A percentile compares a stretch with the other conserved stretches of the same genome.
Conservation (phyloP, 2,797 vertebrate species). For the Leptoclinus maculatus region DNA sequence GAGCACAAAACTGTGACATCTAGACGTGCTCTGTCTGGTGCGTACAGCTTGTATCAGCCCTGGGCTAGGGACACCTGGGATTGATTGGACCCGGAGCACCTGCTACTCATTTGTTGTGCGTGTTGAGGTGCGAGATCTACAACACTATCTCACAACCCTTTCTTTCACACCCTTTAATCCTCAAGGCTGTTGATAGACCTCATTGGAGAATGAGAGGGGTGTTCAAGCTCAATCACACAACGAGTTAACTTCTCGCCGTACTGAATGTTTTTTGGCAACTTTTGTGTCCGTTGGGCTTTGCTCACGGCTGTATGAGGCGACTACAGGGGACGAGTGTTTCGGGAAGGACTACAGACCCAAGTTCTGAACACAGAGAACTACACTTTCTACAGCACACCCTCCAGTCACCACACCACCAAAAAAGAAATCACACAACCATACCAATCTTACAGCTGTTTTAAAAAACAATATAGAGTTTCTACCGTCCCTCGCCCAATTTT, state of each 20-base stretch:
- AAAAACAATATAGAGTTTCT: not conserved
- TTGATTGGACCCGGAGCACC: constrained; percentile 10
- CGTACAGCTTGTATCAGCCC: not conserved
- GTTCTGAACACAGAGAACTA: not conserved
- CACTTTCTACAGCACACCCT: not conserved
- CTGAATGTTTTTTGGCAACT: not conserved
- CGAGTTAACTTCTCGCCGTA: not conserved
- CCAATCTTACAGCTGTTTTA: not conserved
- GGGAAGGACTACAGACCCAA: not conserved
- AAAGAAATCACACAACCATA: not conserved
- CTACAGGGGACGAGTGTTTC: not conserved
- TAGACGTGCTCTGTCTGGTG: constrained; percentile 20
- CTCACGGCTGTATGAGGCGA: not conserved
- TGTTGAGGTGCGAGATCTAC: not conserved
- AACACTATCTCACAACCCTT: not conserved
- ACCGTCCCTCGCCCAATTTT: not conserved
- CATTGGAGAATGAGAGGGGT: not conserved
- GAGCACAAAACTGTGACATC: constrained; percentile 34
- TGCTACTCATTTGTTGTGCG: not conserved
- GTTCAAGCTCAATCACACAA: not conserved
- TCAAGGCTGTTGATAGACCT: not conserved
- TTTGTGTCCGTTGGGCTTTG: not conserved
- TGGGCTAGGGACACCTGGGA: not conserved
- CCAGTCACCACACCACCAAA: not conserved
- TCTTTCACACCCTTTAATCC: not conserved